phyloP scores from a whole-genome alignment of 64 coral and sea anemone genomes.

The Actinia tenebrosa region DNA sequence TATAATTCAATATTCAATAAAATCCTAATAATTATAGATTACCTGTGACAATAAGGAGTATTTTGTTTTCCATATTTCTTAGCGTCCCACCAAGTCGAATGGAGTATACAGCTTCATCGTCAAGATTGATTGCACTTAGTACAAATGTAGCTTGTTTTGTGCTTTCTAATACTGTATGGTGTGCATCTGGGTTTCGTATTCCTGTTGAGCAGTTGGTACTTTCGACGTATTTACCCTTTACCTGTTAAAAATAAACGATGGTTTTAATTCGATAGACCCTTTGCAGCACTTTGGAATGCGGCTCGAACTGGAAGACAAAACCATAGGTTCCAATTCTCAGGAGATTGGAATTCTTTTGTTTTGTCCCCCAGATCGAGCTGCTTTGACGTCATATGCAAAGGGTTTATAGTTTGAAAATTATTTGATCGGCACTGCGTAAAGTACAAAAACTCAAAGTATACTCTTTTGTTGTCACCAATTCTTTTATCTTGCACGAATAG shows the following conservation, averaged over 20 bases:
- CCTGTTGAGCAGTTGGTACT: background rate
- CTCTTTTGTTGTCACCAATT: too few species aligned
- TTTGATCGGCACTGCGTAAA: too few species aligned
- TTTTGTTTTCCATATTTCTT: background rate
- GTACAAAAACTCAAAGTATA: too few species aligned
- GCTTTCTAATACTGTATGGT: background rate
- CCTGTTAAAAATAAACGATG: background rate
- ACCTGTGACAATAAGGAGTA: slow-evolving; percentile 9
- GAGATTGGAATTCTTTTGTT: too few species aligned
- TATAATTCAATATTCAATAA: too few species aligned
- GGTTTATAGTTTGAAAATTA: too few species aligned
- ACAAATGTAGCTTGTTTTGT: background rate
- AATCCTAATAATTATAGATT: background rate
- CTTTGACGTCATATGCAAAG: too few species aligned
- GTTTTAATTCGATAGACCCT: background rate
- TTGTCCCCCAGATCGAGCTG: too few species aligned
- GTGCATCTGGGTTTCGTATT: background rate
- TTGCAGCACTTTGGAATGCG: too few species aligned
- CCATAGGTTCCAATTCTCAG: too few species aligned
- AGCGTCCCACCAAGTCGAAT: background rate
- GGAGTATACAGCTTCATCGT: slow-evolving; percentile 7
- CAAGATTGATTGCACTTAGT: background rate
- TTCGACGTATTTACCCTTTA: background rate
- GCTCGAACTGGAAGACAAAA: too few species aligned
- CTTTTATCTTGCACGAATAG: too few species aligned